phyloP scores from a whole-genome alignment of 2,113 vertebrate genomes.

The Lasiurus borealis region DNA sequence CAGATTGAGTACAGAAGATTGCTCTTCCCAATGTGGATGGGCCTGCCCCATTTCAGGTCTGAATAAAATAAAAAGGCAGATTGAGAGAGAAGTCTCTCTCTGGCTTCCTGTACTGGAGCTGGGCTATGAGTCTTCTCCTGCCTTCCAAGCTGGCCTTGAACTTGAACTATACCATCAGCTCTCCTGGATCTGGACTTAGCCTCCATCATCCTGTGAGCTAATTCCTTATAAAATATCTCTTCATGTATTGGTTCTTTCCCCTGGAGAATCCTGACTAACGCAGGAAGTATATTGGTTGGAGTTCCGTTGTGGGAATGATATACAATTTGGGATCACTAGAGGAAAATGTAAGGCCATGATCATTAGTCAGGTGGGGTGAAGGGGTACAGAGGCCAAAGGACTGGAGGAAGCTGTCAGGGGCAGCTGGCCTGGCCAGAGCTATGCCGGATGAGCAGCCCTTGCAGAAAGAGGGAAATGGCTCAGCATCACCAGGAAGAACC shows the following conservation, averaged over 20 bases:
- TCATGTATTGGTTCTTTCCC: neutral
- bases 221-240: neutral
- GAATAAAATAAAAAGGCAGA: neutral
- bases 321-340: neutral
- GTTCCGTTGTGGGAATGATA: neutral
- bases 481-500: neutral
- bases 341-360: neutral
- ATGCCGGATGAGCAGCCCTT: neutral
- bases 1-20: neutral
- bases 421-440: neutral
- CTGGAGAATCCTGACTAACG: neutral
- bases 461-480: neutral
- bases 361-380: neutral
- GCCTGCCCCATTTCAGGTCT: neutral
- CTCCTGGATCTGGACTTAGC: neutral
- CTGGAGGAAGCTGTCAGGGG: neutral
- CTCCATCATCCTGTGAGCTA: neutral
- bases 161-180: neutral
- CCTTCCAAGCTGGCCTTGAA: neutral
- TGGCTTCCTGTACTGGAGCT: neutral
- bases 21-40: neutral
- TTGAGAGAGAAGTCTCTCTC: neutral
- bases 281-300: neutral
- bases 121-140: neutral
- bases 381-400: neutral